Evolutionary conservation across 2,113 vertebrate genomes (phyloP).

Genomic region (Diadophis punctatus): DNA sequence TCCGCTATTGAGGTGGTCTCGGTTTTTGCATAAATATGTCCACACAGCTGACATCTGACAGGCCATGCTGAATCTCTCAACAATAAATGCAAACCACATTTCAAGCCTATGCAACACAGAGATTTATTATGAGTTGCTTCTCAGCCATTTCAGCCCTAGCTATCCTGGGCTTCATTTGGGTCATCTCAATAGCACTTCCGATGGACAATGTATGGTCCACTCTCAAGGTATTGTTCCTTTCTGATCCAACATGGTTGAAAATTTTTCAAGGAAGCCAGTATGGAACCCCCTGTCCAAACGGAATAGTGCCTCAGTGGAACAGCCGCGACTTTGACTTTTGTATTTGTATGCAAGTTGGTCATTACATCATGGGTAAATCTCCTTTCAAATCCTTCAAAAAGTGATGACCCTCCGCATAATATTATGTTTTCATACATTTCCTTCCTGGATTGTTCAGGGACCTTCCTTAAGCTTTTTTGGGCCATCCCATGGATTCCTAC

Average conservation of each 20-base stretch:
- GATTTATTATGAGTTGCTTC: slow-evolving; percentile 23
- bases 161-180: background rate
- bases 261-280: slow-evolving; percentile 56
- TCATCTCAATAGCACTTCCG: slow-evolving; percentile 50
- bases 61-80: background rate
- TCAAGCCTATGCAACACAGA: background rate
- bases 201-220: slow-evolving; percentile 55
- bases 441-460: background rate
- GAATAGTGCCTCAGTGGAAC: slow-evolving; percentile 37
- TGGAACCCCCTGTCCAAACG: slow-evolving; percentile 61
- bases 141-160: background rate
- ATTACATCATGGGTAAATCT: slow-evolving; percentile 49
- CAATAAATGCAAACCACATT: background rate
- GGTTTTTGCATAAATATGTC: background rate
- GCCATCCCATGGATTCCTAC: slow-evolving; percentile 51
- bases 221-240: slow-evolving; percentile 54
- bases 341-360: background rate
- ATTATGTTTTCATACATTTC: slow-evolving; percentile 46
- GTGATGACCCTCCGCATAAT: slow-evolving; percentile 57
- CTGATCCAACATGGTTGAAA: slow-evolving; percentile 64
- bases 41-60: background rate
- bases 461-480: slow-evolving; percentile 33
- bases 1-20: background rate
- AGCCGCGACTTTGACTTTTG: slow-evolving; percentile 26
- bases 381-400: slow-evolving; percentile 45